Evolutionary conservation across 1,140 invertebrate species (phyloP), one percentile per base, ranked within the genome.

Genomic region (Diabrotica virgifera): DNA sequence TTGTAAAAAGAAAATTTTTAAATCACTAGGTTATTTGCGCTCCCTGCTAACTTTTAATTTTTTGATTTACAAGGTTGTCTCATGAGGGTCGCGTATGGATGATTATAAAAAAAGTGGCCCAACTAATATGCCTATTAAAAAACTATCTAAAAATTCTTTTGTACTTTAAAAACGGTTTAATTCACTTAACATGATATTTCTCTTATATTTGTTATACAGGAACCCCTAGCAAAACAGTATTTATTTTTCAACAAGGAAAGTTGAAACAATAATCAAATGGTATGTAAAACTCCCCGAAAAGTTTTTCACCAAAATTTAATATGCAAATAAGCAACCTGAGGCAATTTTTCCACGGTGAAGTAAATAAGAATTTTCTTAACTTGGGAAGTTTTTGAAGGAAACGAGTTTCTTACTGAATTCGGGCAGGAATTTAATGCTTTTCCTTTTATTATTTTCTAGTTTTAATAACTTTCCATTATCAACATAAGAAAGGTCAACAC

Each of bases 381-480:
- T 46, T 46, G 40, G n/a, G 40, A 46, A 46, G 40, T 46, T 46
- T 46, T 46, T n/a, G 4, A 46, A 46, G 40, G n/a, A 46, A 46
- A 46, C 40, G 40, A 46, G 40, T 46, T 46, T 46, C 40, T 46
- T 5, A 46, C 40, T n/a, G n/a, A 46, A 46, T 46, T 8, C 40
- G 40, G 40, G 8, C n/a, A 46, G 8, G 5, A 46, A 46, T 46
- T 46, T 46, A 46, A 46, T 46, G n/a, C n/a, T 46, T 46, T 46
- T 46, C 40, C n/a, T 46, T n/a, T 46, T n/a, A 46, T 46, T 46
- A 46, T 46, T 46, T 46, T 46, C 40, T 46, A 46, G 40, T 46
- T 46, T 10, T 46, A 46, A 46, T 46, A 46, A 46, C 5, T 46
- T 46, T 46, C 2, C 24, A 24, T 24, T 24, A 24, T 24, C 24